Evolutionary conservation across 2,888 invertebrate genomes (phyloP).

Genomic region (Chironomus tentans): DNA sequence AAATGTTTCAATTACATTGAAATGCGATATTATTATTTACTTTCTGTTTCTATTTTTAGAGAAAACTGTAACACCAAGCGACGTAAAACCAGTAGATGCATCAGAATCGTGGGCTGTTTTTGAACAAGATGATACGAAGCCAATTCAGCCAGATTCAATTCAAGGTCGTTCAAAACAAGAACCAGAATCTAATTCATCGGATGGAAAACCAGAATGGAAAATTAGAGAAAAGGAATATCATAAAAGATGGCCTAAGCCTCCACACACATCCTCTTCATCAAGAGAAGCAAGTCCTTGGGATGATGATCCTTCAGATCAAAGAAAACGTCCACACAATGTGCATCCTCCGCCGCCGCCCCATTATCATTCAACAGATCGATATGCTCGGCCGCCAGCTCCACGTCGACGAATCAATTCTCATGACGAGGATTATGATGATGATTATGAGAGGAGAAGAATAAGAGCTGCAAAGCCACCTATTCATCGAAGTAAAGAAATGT

Average conservation of each 20-base stretch:
- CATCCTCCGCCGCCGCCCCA: conserved; percentile 40
- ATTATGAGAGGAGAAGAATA: conserved; percentile 28
- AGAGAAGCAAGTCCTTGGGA: conserved; percentile 76
- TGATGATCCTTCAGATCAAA: conserved; percentile 52
- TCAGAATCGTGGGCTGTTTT: conserved; percentile 53
- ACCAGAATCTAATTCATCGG: conserved; percentile 67
- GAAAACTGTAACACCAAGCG: conserved; percentile 19
- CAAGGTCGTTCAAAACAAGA: conserved; percentile 35
- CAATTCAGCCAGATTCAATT: conserved; percentile 22
- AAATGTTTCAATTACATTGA: not conserved
- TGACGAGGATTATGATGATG: conserved; percentile 64
- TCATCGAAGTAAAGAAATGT: conserved; percentile 38
- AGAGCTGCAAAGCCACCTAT: not conserved
- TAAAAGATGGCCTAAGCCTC: conserved; percentile 48
- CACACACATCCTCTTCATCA: conserved; percentile 61
- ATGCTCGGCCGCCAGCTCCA: conserved; percentile 33
- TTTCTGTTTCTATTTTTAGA: conserved; percentile 6
- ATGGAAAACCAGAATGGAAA: conserved; percentile 56
- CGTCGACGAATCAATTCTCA: conserved; percentile 51
- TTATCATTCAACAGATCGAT: conserved; percentile 34
- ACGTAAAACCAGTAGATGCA: conserved; percentile 30
- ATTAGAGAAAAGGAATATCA: conserved; percentile 41
- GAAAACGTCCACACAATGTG: conserved; percentile 36
- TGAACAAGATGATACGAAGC: conserved; percentile 36
- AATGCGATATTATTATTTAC: not conserved